Evolutionary conservation across 2,113 vertebrate species (phyloP).

Genomic region (Hemichromis elongatus): DNA sequence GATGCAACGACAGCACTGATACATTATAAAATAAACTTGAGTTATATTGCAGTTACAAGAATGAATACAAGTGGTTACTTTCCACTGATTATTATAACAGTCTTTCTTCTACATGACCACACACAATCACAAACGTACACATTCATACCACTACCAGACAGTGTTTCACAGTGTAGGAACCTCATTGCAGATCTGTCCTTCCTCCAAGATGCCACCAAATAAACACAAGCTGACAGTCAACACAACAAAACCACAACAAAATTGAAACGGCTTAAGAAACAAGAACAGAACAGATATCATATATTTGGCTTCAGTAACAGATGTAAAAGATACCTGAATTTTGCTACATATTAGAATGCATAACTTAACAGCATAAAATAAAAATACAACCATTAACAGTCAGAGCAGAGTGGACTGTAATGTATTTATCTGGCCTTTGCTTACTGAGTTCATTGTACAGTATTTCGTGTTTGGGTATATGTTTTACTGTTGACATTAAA

Average conservation of each 20-base stretch:
- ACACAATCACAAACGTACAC: not conserved
- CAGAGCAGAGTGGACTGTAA: not conserved
- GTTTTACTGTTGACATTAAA: not conserved
- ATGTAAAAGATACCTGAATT: conserved; percentile 69
- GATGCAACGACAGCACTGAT: conserved; percentile 7
- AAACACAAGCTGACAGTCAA: conserved; percentile 24
- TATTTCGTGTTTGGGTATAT: not conserved
- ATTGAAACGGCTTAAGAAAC: conserved; percentile 35
- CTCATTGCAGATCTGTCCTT: conserved; percentile 26
- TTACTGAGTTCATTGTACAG: not conserved
- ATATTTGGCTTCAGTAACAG: conserved; percentile 69
- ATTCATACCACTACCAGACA: not conserved
- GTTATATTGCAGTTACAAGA: conserved; percentile 43
- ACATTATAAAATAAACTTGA: conserved; percentile 48
- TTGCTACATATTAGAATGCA: conserved; percentile 56
- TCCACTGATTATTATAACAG: conserved; percentile 19
- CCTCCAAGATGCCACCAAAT: conserved; percentile 3
- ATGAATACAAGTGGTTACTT: conserved; percentile 21
- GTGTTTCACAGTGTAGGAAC: conserved; percentile 59
- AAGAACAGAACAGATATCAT: conserved; percentile 36
- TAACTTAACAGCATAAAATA: conserved; percentile 38
- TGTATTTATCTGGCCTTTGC: not conserved
- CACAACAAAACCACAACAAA: not conserved
- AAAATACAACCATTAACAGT: conserved; percentile 6
- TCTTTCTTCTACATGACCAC: conserved; percentile 1